phyloP scores from a whole-genome alignment of 2,888 invertebrate genomes.

The Drosophila sordidula region DNA sequence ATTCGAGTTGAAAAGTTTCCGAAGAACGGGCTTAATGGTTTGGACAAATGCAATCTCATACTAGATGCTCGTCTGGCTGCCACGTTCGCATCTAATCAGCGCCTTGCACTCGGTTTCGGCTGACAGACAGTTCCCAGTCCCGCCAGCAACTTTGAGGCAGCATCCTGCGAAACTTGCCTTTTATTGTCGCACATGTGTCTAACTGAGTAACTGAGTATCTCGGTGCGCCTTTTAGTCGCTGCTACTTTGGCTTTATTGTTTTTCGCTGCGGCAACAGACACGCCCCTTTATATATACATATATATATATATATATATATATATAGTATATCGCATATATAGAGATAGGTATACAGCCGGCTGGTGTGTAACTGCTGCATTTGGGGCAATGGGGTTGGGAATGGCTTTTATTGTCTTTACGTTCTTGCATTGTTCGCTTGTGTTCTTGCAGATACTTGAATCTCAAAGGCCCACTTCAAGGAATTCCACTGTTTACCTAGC shows the following conservation, averaged over 20 bases:
- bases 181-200: slow-evolving; percentile 45
- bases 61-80: slow-evolving; percentile 20
- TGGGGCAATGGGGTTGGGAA: slow-evolving; percentile 5
- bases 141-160: slow-evolving; percentile 10
- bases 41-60: slow-evolving; percentile 38
- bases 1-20: slow-evolving; percentile 13
- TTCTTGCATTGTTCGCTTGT: slow-evolving; percentile 42
- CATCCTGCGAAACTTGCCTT: slow-evolving; percentile 19
- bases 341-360: slow-evolving; percentile 16
- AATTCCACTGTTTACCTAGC: slow-evolving; percentile 69
- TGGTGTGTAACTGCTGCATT: slow-evolving; percentile 15
- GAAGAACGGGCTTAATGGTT: slow-evolving; percentile 31
- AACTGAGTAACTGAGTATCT: slow-evolving; percentile 13
- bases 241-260: slow-evolving; percentile 31
- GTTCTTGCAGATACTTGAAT: slow-evolving; percentile 78
- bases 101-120: slow-evolving; percentile 19
- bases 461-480: slow-evolving; percentile 78
- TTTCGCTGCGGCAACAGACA: slow-evolving; percentile 7
- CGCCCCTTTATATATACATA: not conserved
- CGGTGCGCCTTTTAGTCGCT: slow-evolving; percentile 19
- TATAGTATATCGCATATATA: not conserved
- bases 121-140: slow-evolving; percentile 13
- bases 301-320: not conserved
- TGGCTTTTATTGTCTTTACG: slow-evolving; percentile 28
- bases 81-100: slow-evolving; percentile 45